phyloP scores from a whole-genome alignment of 2,888 invertebrate species.

The Chymomyza caudatula region DNA sequence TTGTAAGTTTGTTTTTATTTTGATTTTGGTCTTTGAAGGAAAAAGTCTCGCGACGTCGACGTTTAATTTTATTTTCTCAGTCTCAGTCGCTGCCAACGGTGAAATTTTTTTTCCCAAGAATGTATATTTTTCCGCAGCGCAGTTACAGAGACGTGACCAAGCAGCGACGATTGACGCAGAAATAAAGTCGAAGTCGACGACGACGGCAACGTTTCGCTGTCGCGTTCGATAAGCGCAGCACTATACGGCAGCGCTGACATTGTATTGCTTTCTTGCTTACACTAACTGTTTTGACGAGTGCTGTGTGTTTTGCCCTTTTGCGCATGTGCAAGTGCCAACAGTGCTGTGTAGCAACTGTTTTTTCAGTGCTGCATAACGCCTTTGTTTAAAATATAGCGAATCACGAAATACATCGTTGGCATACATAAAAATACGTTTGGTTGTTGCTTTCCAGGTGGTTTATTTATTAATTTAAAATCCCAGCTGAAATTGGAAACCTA shows the following conservation, averaged over 20 bases:
- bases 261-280: conserved; percentile 38
- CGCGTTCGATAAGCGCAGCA: conserved; percentile 20
- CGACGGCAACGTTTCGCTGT: conserved; percentile 25
- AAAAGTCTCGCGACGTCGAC: conserved; percentile 62
- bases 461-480: too few relatives aligned
- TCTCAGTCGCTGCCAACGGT: conserved; percentile 70
- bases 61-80: conserved; percentile 70
- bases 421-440: not conserved
- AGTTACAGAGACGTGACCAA: conserved; percentile 48
- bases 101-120: conserved; percentile 61
- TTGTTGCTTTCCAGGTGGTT: too few relatives aligned
- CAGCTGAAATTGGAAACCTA: too few relatives aligned
- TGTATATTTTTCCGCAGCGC: conserved; percentile 51
- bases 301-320: conserved; percentile 46
- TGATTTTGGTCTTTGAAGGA: conserved; percentile 67
- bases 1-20: conserved; percentile 67
- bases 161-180: conserved; percentile 32
- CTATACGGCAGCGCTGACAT: conserved; percentile 37
- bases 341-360: conserved; percentile 13
- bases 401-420: not conserved
- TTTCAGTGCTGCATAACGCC: conserved; percentile 17
- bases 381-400: not conserved
- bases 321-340: conserved; percentile 36
- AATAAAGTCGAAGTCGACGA: conserved; percentile 58
- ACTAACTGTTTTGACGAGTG: conserved; percentile 10